Base-by-base conservation (phyloP, 2,797 vertebrate species). In the Eulemur coronatus region DNA sequence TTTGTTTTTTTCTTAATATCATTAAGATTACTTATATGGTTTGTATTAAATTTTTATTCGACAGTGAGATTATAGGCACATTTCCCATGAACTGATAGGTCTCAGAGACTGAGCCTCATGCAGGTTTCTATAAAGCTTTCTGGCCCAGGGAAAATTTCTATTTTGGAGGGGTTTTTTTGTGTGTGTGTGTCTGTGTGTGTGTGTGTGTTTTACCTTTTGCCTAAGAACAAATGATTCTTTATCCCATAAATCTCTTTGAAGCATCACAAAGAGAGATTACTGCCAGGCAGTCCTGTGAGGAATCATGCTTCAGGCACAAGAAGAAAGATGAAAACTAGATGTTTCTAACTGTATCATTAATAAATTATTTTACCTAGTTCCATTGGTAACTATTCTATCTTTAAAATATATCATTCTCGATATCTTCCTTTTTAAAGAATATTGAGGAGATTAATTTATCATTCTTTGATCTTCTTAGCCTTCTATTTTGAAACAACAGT, bases 91-190 rank as follows among this genome's bases (percentile, higher is more conserved):
- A 63, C 61, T 76, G 24, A 87, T 59, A 84, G 33, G 41, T 72
- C 2, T 89, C n/a, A 41, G 72, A 87, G 28, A 93, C n/a, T 43
- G 14, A 38, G 78, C 35, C 38, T 96, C 11, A n/a, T 85, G 65
- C 67, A 84, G 38, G 24, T 87, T 96, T 89, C 88, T 57, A 55
- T 82, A 81, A 92, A 91, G 61, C 8, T 90, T 78, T 93, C 35
- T 86, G 38, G 12, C 26, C 26, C 52, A 41, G 55, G 28, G 48
- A 78, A 76, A 43, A 75, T 69, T 72, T 91, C 28, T 70, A 48
- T 28, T 38, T 57, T 17, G 7, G 24, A 22, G n/a, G 33, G 30
- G 70, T 30, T 22, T 33, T 2, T 63, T 13, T 17, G 30, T 63
- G 30, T 63, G 14, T 61, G 28, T 63, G 14, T 33, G 33, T 33